Base-by-base conservation (phyloP, 2,888 invertebrate species). In the Spilarctia lutea region DNA sequence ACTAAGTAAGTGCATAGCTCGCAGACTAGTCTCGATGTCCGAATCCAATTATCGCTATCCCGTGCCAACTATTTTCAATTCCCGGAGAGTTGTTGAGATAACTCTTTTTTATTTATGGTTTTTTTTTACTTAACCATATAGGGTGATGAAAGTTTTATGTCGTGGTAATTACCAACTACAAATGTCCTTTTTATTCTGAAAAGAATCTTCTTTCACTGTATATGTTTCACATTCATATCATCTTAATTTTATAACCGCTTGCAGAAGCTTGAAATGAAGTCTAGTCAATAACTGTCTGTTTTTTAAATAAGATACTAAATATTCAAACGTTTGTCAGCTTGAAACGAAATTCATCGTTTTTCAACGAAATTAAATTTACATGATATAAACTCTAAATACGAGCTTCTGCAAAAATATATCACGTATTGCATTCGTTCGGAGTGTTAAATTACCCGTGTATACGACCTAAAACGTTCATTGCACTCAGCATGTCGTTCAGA, bases 401-500 rank as follows among this genome's bases (percentile, higher is more conserved):
- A 74, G 71, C 74, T 72, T 82, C 33, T 6, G 67, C 65, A 48
- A 75, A 77, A 78, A 80, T 81, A 79, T 77, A 72, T 81, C 74
- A 81, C 85, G 75, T 77, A 72, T 77, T 71, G 79, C 84, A 79
- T 79, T 84, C 65, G 27, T 69, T 85, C 81, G 75, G 77, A 68
- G 74, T 67, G 84, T 83, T 85, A 84, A 89, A 89, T 87, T 83
- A 85, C 83, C 80, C 78, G 82, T 82, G 82, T 82, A 83, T 70
- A 82, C 80, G 78, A 81, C 74, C 81, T 85, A 83, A 85, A 81
- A 73, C 88, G 90, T 90, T 85, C 90, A 83, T 88, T 90, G 90
- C 90, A 87, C 91, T 86, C 88, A 80, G 75, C 72, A 68, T 76
- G 80, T 82, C 80, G 74, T 77, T 71, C 79, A 80, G 72, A 76